A percentile compares a stretch with the other conserved stretches of the same genome.
phyloP scores from a whole-genome alignment of 1,140 invertebrate genomes.

The Microvelia longipes region DNA sequence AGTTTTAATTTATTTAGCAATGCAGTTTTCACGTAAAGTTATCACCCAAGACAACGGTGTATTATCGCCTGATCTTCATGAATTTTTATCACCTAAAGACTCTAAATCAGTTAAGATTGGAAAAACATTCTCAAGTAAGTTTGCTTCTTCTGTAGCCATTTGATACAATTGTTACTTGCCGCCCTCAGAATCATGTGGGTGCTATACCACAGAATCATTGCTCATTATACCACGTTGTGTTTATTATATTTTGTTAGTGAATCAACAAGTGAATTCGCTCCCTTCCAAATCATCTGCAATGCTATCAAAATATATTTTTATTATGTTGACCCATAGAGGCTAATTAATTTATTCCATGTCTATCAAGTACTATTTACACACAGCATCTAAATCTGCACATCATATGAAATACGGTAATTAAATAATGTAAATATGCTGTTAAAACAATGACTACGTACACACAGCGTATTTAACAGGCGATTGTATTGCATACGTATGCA shows the following conservation, averaged over 20 bases:
- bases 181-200: neutral
- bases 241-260: neutral
- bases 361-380: too few species aligned
- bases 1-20: too few species aligned
- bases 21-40: neutral
- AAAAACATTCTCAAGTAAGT: neutral
- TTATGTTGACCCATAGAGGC: neutral
- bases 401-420: too few species aligned
- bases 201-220: neutral
- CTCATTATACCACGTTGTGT: too few species aligned
- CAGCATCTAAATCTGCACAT: too few species aligned
- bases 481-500: too few species aligned
- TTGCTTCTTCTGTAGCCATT: neutral
- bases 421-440: too few species aligned
- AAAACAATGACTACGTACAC: too few species aligned
- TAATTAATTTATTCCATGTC: too few species aligned
- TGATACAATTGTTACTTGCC: neutral
- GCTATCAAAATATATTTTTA: neutral
- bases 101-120: neutral
- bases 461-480: too few species aligned
- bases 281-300: neutral
- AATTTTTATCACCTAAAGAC: neutral
- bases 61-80: neutral
- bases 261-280: neutral
- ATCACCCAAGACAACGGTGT: neutral